Base-by-base conservation (phyloP, 2,797 vertebrate species). In the Aphelocoma californica region DNA sequence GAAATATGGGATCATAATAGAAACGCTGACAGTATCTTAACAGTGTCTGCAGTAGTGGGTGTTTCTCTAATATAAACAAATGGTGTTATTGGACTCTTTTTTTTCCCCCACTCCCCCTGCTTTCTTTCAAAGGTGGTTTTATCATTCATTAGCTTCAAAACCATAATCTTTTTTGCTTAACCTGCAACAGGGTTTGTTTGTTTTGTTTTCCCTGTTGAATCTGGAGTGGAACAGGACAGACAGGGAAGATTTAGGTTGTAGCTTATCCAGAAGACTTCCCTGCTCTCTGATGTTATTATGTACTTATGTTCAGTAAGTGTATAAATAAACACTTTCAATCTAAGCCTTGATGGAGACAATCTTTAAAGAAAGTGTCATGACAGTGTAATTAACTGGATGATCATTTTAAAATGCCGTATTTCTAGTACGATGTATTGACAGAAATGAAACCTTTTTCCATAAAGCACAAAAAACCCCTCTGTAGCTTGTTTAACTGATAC, bases 41-140 rank as follows among this genome's bases (percentile, higher is more conserved):
- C 94, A 94, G 66, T 84, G 90, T 88, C 97, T 96, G 91, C 88
- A 95, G 93, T 83, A 96, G 93, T 67, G 26, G 87, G 65, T 93
- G 78, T 95, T 96, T 92, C 88, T 93, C 31, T 96, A 96, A 96
- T 87, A 71, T 93, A 97, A 97, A 97, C 94, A 98, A 97, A 97
- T 91, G 79, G 54, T 92, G 97, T 94, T 96, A 94, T 86, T 95
- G 32, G 67, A 79, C 86, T 95, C 57, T 84, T 67, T 89, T 64
- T 64, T 64, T 53, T 4, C 4, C 12, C 40, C 31, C 47, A 20
- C 1, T 11, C 16, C 50, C 32, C 32, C 16, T 2, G 16, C 31
- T 87, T 84, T 78, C 42, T 92, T 91, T 81, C 75, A 62, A 65
- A 82, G 47, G 86, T 85, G 77, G 84, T 91, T 97, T 97, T 97